Conservation (phyloP, 2,797 vertebrate genomes). For the Rhabdophis nuchalis region DNA sequence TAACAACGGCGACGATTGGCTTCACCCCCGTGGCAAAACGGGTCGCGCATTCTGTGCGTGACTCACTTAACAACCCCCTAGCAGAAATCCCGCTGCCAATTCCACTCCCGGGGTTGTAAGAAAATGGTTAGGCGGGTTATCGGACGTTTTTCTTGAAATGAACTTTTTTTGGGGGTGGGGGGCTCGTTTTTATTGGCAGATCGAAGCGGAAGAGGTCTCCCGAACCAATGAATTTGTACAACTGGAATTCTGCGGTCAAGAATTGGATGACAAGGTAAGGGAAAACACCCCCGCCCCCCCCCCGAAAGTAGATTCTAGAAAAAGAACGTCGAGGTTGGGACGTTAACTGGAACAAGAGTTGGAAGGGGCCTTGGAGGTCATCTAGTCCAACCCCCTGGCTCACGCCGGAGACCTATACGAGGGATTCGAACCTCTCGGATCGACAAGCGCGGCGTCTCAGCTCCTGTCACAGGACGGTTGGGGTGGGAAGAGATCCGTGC, state of each 20-base stretch:
- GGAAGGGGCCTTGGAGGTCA: too few relatives aligned
- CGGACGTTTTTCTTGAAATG: too few relatives aligned
- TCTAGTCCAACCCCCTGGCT: too few relatives aligned
- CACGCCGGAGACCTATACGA: too few relatives aligned
- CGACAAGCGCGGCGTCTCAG: too few relatives aligned
- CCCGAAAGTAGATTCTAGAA: not conserved
- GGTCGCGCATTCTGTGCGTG: accelerated
- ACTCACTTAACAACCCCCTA: not conserved
- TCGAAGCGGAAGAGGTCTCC: constrained; percentile 65
- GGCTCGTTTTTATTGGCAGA: constrained; percentile 33
- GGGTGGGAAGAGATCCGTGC: not conserved
- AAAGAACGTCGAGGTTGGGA: not conserved
- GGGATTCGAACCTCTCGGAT: too few relatives aligned
- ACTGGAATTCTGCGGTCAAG: constrained; percentile 60
- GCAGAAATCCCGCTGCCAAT: not conserved
- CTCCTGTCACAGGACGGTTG: not conserved
- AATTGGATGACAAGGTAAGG: too few relatives aligned
- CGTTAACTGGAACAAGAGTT: too few relatives aligned
- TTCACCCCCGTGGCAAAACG: not conserved
- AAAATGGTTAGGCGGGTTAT: not conserved
- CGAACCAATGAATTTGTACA: constrained; percentile 67
- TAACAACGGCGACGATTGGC: not conserved
- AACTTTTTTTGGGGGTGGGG: too few relatives aligned
- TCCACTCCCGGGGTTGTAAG: not conserved
- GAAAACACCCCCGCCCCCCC: too few relatives aligned